phyloP scores from a whole-genome alignment of 30 jellyfish, hydroid and myxozoan species.

The Hydractinia echinata region DNA sequence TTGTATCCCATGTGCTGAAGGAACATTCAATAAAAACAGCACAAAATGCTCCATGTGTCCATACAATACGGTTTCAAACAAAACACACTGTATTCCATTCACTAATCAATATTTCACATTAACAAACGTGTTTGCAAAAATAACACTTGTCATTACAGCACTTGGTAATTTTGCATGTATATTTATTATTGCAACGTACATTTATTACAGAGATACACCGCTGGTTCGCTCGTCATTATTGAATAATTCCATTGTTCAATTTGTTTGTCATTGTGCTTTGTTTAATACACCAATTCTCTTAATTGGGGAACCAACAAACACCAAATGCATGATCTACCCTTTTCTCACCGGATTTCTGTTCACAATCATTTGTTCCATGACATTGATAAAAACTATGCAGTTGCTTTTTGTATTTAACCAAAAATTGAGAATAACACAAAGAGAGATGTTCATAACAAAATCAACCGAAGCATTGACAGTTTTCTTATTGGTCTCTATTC shows the following conservation, averaged over 20 bases:
- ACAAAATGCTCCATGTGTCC: not conserved
- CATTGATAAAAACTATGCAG: not conserved
- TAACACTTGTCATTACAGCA: not conserved
- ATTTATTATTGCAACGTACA: not conserved
- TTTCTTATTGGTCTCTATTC: not conserved
- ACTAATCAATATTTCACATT: not conserved
- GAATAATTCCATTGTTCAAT: not conserved
- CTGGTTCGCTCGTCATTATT: not conserved
- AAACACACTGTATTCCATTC: not conserved
- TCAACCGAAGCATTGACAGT: not conserved
- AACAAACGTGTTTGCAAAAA: not conserved
- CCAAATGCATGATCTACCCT: not conserved
- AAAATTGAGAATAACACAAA: not conserved
- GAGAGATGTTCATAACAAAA: constrained; percentile 1
- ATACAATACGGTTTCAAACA: not conserved
- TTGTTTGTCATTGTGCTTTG: not conserved
- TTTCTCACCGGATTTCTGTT: not conserved
- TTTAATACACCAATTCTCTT: not conserved
- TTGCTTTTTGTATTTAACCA: not conserved
- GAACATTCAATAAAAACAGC: not conserved
- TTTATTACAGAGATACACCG: not conserved
- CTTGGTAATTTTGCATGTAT: constrained; percentile 7
- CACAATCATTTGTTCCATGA: not conserved
- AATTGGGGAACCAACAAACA: not conserved
- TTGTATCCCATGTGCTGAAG: not conserved